Base-by-base conservation (phyloP, 2,797 vertebrate species). In the Chaunax sp. region DNA sequence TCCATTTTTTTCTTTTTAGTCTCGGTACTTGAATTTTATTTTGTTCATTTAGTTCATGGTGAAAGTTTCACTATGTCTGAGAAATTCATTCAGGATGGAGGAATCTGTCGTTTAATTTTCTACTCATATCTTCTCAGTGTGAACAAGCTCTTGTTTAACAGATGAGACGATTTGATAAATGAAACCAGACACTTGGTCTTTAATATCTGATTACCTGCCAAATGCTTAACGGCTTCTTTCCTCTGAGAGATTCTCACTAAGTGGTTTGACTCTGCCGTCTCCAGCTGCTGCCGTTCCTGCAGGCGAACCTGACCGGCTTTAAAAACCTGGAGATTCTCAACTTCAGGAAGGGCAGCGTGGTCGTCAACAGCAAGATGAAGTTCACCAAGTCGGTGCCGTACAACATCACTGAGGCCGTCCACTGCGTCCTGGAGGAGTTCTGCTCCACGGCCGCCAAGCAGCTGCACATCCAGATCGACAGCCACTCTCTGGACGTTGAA, bases 261-360 rank as follows among this genome's bases (percentile, higher is more conserved):
- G 33, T 10, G 33, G 14, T 18, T 10, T 22, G 6, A 0, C 10
- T 16, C 5, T 43, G 74, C 45, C 30, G 10, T 87, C 87, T 87
- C 40, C 92, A 98, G 97, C 92, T 98, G 70, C 92, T 97, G 69
- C 96, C 96, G 0, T 97, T 93, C 82, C 92, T 98, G 22, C 95
- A 91, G 79, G 94, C 95, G 51, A 97, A 96, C 89, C 94, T 99
- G 16, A 98, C 96, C 0, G 97, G 97, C 57, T 98, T 99, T 89
- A 96, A 92, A 82, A 94, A 97, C 1, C 89, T 98, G 74, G 96
- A 98, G 92, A 96, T 98, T 47, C 94, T 98, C 0, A 97, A 95
- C 92, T 98, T 99, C 92, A 91, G 94, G 77, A 95, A 95, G 0
- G 96, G 96, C 66, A 98, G 97, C 15, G 94, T 99, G 65, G 96